phyloP scores from a whole-genome alignment of 2,888 invertebrate genomes.

The Xanthia icteritia region DNA sequence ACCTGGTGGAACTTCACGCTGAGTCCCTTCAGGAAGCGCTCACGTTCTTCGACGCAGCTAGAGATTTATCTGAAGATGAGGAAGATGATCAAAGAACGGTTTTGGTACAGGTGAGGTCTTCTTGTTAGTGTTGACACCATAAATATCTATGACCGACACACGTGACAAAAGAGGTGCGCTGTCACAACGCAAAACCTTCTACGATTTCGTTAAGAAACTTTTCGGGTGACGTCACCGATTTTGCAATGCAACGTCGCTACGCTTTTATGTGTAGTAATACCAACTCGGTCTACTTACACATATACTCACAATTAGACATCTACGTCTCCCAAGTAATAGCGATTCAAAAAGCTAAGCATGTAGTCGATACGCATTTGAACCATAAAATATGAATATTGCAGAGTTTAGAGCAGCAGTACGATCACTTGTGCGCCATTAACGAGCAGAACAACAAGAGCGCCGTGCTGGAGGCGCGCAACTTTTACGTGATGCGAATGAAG shows the following conservation, averaged over 20 bases:
- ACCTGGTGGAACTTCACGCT: conserved; percentile 42
- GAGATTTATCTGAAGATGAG: conserved; percentile 28
- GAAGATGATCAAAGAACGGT: conserved; percentile 39
- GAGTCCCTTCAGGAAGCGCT: conserved; percentile 19
- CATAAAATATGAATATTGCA: conserved; percentile 25
- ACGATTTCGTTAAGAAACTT: background rate
- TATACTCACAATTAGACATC: background rate
- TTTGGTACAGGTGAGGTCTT: conserved; percentile 41
- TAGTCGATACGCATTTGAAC: background rate
- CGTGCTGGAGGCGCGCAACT: conserved; percentile 35
- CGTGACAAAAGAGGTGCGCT: no score
- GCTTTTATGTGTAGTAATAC: background rate
- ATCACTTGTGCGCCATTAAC: conserved; percentile 35
- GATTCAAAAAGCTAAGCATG: background rate
- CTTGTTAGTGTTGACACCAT: background rate
- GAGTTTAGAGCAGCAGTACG: conserved; percentile 32
- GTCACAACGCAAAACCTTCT: background rate
- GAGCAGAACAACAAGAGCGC: conserved; percentile 45
- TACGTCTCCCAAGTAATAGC: background rate
- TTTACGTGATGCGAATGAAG: conserved; percentile 44
- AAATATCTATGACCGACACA: background rate
- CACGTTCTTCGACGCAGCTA: conserved; percentile 34
- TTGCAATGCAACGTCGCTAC: background rate
- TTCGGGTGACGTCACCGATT: background rate
- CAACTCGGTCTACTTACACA: background rate